phyloP scores from a whole-genome alignment of 2,797 vertebrate genomes.

The Mormyrus proboscirostris region DNA sequence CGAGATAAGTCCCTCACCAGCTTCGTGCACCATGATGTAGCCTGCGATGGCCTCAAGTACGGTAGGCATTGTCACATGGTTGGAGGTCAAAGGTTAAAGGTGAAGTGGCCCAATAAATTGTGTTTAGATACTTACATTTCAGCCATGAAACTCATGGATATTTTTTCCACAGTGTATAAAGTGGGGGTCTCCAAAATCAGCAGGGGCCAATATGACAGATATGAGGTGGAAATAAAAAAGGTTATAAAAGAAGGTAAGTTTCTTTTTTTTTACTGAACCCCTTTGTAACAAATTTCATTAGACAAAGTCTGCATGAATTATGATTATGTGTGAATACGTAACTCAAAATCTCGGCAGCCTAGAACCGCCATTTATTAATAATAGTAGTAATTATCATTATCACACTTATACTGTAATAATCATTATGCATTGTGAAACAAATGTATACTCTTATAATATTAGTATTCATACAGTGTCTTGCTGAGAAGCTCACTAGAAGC shows the following conservation, averaged over 20 bases:
- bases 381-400: not conserved
- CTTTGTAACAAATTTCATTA: not conserved
- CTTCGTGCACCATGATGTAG: conserved; percentile 38
- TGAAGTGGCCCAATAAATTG: not conserved
- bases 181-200: conserved; percentile 48
- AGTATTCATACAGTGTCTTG: not conserved
- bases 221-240: conserved; percentile 56
- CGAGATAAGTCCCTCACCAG: conserved; percentile 29
- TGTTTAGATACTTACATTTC: not conserved
- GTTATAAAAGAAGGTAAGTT: conserved; percentile 60
- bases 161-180: conserved; percentile 48
- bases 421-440: not conserved
- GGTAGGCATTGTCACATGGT: conserved; percentile 39
- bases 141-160: not conserved
- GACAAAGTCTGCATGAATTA: not conserved
- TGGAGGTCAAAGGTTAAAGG: not conserved
- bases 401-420: not conserved
- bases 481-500: not conserved
- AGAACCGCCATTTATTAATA: not conserved
- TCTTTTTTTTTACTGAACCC: not conserved
- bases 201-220: conserved; percentile 59
- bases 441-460: not conserved
- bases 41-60: conserved; percentile 53
- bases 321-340: not conserved
- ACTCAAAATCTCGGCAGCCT: not conserved